Base-by-base conservation (phyloP, 2,888 invertebrate genomes). In the Drosophila quasianomalipes region DNA sequence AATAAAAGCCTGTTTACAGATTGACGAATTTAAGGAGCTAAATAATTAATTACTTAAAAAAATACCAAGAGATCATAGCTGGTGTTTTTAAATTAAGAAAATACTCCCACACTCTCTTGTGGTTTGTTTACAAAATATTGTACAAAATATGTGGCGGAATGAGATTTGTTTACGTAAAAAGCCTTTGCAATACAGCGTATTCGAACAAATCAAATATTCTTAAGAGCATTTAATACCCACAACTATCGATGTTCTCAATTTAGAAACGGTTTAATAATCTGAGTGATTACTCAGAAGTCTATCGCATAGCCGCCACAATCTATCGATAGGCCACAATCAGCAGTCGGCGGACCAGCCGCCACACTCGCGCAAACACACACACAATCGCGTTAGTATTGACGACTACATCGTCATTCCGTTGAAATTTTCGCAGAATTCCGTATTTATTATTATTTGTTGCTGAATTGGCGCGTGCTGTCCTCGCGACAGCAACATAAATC, bases 391-490 rank as follows among this genome's bases (percentile, higher is more conserved):
- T 59, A 39, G 31, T 59, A 70, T 58, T 51, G 63, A 41, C 70
- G 70, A 62, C 71, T 67, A 67, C 63, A 39, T 76, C 54, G 76
- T 80, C 76, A 75, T 65, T 60, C 54, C 64, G 58, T 71, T 59
- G 64, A 65, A 71, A 76, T 68, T 72, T 72, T 72, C 62, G 65
- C 39, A 49, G 35, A 37, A 72, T 60, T 72, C 55, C 52, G 63
- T 79, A 68, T 68, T 79, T 79, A 68, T 72, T 72, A 54, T 70
- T 64, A 68, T 74, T 65, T 68, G 68, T 76, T 79, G 77, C 76
- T 79, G 39, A 44, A 76, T 61, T 68, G 76, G 47, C 63, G 72
- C 52, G 49, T 52, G 59, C 57, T 54, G 62, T 44, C 22, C 35
- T 47, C 37, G 28, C 30, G 31, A 30, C 12, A 35, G 44, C 52